Evolutionary conservation across 2,888 invertebrate genomes (phyloP).

Genomic region (Melitaea athalia): DNA sequence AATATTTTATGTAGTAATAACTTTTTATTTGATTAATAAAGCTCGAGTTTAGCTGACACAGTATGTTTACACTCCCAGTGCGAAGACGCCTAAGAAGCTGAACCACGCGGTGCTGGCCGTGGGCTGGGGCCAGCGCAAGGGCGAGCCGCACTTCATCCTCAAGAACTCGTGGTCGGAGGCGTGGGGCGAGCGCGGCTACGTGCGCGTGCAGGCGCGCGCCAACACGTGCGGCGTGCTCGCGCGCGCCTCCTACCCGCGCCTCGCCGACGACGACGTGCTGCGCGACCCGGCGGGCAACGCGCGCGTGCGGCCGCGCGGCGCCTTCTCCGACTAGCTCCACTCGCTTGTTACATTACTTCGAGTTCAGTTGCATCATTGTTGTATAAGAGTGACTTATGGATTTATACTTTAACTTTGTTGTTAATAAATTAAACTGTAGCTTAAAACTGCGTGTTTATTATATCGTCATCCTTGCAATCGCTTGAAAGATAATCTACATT

Average conservation of each 20-base stretch:
- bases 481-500: no score
- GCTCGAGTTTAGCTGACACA: no score
- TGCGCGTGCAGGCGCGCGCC: slow-evolving; percentile 57
- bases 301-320: slow-evolving; percentile 12
- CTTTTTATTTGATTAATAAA: no score
- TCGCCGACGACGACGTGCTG: slow-evolving; percentile 53
- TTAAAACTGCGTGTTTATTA: no score
- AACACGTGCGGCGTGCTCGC: slow-evolving; percentile 70
- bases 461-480: no score
- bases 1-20: no score
- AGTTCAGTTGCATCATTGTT: no score
- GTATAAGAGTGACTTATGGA: no score
- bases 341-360: neutral
- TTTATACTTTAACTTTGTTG: no score
- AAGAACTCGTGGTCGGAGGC: slow-evolving; percentile 68
- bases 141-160: slow-evolving; percentile 62
- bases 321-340: neutral
- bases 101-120: slow-evolving; percentile 70
- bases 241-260: slow-evolving; percentile 59
- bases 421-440: no score
- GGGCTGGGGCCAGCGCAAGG: slow-evolving; percentile 61
- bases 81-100: slow-evolving; percentile 44
- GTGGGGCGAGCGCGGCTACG: slow-evolving; percentile 67
- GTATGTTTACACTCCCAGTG: slow-evolving; percentile 46
- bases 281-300: slow-evolving; percentile 5